phyloP scores from a whole-genome alignment of 2,113 vertebrate species.

The Limanda limanda region DNA sequence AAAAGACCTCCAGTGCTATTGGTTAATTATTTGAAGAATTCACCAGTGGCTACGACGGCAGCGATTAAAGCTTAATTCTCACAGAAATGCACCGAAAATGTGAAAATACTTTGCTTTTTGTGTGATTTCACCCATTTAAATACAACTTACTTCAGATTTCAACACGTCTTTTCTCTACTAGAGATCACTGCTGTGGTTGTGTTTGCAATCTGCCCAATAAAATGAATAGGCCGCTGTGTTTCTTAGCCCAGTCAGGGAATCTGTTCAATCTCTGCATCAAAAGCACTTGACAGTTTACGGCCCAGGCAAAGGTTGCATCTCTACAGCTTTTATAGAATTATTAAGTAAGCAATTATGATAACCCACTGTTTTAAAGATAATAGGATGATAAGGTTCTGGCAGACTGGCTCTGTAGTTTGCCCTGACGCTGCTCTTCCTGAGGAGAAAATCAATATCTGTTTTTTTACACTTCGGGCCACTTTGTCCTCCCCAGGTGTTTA shows the following conservation, averaged over 20 bases:
- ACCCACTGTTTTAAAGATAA: slow-evolving; percentile 85
- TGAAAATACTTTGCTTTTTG: neutral
- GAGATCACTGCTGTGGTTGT: slow-evolving; percentile 8
- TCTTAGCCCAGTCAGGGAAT: slow-evolving; percentile 40
- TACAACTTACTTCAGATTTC: neutral
- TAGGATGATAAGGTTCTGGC: slow-evolving; percentile 83
- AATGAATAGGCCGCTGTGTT: slow-evolving; percentile 28
- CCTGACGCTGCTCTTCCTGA: slow-evolving; percentile 56
- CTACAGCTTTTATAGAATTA: slow-evolving; percentile 86
- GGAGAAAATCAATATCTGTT: slow-evolving; percentile 63
- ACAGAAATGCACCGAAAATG: neutral
- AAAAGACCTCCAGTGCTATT: slow-evolving; percentile 6
- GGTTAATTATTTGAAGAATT: slow-evolving; percentile 35
- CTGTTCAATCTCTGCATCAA: slow-evolving; percentile 71
- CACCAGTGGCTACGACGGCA: neutral
- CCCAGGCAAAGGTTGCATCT: slow-evolving; percentile 74
- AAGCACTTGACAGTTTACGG: slow-evolving; percentile 80
- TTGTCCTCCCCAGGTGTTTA: slow-evolving; percentile 29
- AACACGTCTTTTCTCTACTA: neutral
- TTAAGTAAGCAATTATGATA: slow-evolving; percentile 90
- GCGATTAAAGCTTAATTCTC: slow-evolving; percentile 1
- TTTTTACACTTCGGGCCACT: slow-evolving; percentile 31
- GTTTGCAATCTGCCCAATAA: slow-evolving; percentile 28
- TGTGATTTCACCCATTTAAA: neutral
- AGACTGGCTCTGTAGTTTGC: slow-evolving; percentile 66